These are phyloP conservation scores for Buphagus erythrorhynchus DNA, from an alignment of 2,797 vertebrate genomes.

Conservation along the genomic window DNA sequence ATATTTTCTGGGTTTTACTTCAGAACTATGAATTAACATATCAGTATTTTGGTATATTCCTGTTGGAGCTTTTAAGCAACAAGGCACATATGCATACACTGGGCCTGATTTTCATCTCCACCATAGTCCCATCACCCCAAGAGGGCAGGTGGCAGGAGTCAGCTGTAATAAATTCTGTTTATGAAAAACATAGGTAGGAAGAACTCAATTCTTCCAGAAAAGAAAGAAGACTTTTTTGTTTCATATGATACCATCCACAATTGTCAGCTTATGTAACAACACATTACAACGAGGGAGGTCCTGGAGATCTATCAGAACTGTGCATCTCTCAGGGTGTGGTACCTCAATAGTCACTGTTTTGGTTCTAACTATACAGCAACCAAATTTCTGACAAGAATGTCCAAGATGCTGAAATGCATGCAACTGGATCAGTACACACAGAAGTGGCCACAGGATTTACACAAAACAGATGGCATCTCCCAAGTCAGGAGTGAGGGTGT, in stretches of 20 bases:
- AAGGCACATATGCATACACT: background rate
- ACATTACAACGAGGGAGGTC: constrained; percentile 30
- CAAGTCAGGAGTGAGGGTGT: background rate
- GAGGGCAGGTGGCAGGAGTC: background rate
- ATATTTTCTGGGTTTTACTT: background rate
- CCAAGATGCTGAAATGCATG: background rate
- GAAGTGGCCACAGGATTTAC: background rate
- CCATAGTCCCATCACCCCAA: background rate
- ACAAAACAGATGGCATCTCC: background rate
- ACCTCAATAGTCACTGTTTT: background rate
- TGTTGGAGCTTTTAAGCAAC: background rate
- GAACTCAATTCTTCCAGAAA: background rate
- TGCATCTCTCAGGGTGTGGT: background rate
- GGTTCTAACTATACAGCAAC: background rate
- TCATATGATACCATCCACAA: background rate
- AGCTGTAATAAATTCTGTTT: background rate
- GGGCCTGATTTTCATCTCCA: background rate
- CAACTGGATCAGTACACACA: background rate
- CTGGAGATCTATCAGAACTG: constrained; percentile 1
- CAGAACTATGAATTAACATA: background rate
- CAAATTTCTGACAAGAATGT: background rate
- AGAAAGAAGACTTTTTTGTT: background rate
- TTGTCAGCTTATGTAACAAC: background rate
- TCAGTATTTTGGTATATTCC: background rate
- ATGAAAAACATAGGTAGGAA: background rate